Conservation (phyloP, 1,140 invertebrate species). For the Drosophila nikananu region DNA sequence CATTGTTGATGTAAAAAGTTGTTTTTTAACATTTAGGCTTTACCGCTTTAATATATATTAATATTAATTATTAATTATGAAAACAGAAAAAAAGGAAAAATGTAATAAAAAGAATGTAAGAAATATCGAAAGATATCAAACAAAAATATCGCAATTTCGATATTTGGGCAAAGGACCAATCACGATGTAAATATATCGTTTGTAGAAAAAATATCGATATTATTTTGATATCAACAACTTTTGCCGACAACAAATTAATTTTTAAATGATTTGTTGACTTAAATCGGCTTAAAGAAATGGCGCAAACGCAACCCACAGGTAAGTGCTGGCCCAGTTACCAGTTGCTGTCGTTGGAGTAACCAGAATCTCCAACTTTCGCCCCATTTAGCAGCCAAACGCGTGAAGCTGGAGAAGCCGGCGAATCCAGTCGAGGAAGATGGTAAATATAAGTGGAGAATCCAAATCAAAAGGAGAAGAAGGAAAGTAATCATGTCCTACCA, state of each 20-base stretch:
- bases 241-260: constrained; percentile 19
- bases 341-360: not conserved
- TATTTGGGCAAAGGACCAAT: no score
- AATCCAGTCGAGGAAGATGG: constrained; percentile 63
- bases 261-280: constrained; percentile 36
- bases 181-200: no score
- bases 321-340: not conserved
- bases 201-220: no score
- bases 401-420: constrained; percentile 57
- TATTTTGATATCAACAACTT: not conserved
- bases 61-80: no score
- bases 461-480: no score
- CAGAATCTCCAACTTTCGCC: not conserved
- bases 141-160: no score
- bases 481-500: not conserved
- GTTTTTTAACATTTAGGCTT: no score
- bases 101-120: no score
- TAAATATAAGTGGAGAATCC: constrained; percentile 10
- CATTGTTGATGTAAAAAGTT: no score
- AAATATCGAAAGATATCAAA: no score
- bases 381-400: constrained; percentile 47
- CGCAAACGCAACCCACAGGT: constrained; percentile 55
- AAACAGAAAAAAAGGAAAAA: no score
- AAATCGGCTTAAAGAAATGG: constrained; percentile 33
- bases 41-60: no score